Base-by-base conservation (phyloP, 2,113 vertebrate genomes). In the Hyla sarda region DNA sequence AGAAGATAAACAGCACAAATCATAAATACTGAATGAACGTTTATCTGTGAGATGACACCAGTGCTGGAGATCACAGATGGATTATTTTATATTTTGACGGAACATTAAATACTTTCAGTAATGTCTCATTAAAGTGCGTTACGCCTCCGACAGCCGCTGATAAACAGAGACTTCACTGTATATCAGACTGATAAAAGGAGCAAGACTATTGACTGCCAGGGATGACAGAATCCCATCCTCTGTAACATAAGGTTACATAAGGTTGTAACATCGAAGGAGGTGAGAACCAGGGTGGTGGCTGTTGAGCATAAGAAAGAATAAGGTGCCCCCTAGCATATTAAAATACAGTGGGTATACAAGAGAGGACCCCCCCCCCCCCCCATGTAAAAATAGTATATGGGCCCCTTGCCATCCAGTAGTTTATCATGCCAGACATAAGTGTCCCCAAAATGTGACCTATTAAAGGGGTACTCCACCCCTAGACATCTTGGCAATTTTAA, bases 11-110 rank as follows among this genome's bases (percentile, higher is more conserved):
- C 16, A 56, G 48, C 28, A 2, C 12, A 37, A 54, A 34, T 3
- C 50, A 56, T 78, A 56, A 56, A 56, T 58, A 58, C 34, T 58
- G 30, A 58, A 79, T 54, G 17, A 79, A 58, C 21, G 19, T 37
- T 32, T n/a, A n/a, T 19, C 10, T 54, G 7, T n/a, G 10, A 19
- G 6, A 32, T 37, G 52, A 79, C 11, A 56, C 32, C 50, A 32
- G 21, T 17, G 50, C 28, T 10, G 13, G 19, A 58, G 50, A 79
- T 79, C 76, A n/a, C 50, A 58, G 76, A 37, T 21, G 8, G 76
- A 79, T 79, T 79, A 23, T 23, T 56, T 79, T 58, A 54, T 10
- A 58, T 58, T 30, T 58, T 56, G 76, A 79, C 28, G 12, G 76
- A 17, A 58, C 56, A 12, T 58, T 79, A 56, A 79, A 79, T 37